phyloP scores from a whole-genome alignment of 2,888 invertebrate species.

The Hyposoter didymator region DNA sequence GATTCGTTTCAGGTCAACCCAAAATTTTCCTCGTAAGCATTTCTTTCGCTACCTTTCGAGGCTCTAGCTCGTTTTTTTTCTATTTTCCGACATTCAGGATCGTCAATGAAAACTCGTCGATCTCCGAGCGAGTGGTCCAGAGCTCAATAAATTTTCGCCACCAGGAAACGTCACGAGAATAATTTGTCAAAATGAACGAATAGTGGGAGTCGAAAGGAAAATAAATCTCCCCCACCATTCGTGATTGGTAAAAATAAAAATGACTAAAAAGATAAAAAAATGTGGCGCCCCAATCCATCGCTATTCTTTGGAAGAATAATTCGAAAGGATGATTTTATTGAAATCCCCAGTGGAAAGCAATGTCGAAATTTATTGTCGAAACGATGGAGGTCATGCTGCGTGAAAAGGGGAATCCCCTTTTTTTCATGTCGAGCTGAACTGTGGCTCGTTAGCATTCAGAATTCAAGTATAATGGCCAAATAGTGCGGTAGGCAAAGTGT shows the following conservation, averaged over 20 bases:
- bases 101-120: not conserved
- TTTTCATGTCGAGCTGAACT: constrained; percentile 4
- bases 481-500: constrained; percentile 43
- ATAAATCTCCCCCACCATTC: not conserved
- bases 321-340: not conserved
- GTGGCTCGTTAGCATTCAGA: constrained; percentile 31
- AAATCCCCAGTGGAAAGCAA: not conserved
- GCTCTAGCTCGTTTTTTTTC: not conserved
- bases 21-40: not conserved
- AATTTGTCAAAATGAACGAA: not conserved
- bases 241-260: not conserved
- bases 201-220: not conserved
- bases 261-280: not conserved
- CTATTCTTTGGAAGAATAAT: not conserved
- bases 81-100: not conserved
- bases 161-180: not conserved
- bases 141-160: not conserved
- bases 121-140: not conserved
- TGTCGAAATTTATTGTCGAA: not conserved
- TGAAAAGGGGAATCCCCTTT: constrained; percentile 15
- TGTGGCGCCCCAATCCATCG: not conserved
- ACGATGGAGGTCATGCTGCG: constrained; percentile 1
- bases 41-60: no score
- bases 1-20: not conserved
- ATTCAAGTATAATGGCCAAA: constrained; percentile 60